Conservation (phyloP, 2,888 invertebrate genomes). For the Melieria picta region DNA sequence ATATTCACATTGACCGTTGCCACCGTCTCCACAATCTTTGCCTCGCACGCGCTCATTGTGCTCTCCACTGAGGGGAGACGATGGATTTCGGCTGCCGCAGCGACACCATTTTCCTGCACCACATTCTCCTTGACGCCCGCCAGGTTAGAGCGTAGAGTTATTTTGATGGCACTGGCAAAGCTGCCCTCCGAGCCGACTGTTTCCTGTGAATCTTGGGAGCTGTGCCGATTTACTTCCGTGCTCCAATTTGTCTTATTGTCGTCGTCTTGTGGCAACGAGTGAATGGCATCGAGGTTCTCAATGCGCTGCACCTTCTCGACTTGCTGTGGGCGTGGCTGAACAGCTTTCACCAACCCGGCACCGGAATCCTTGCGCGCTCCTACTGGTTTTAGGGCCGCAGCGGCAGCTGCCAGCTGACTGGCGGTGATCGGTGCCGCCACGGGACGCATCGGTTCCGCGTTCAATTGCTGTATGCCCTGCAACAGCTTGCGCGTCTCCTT, state of each 20-base stretch:
- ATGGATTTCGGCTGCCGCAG: conserved; percentile 54
- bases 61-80: conserved; percentile 53
- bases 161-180: conserved; percentile 49
- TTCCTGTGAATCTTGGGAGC: conserved; percentile 69
- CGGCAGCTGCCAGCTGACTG: conserved; percentile 53
- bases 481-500: conserved; percentile 64
- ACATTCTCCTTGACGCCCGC: conserved; percentile 52
- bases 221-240: conserved; percentile 60
- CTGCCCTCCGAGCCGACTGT: conserved; percentile 66
- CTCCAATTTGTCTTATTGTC: conserved; percentile 59
- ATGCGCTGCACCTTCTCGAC: conserved; percentile 50
- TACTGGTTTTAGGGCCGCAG: conserved; percentile 51
- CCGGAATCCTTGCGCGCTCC: conserved; percentile 44
- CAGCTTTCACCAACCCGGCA: conserved; percentile 22
- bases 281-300: conserved; percentile 70
- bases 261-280: conserved; percentile 68
- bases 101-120: conserved; percentile 54
- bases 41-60: conserved; percentile 48
- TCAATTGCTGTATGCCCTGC: conserved; percentile 57
- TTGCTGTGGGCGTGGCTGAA: conserved; percentile 40
- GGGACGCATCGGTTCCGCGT: conserved; percentile 51
- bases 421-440: conserved; percentile 54
- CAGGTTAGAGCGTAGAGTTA: conserved; percentile 47
- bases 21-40: conserved; percentile 54
- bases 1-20: conserved; percentile 53